Conservation (phyloP, 1,140 invertebrate species). For the Druon quercuslanigerum region DNA sequence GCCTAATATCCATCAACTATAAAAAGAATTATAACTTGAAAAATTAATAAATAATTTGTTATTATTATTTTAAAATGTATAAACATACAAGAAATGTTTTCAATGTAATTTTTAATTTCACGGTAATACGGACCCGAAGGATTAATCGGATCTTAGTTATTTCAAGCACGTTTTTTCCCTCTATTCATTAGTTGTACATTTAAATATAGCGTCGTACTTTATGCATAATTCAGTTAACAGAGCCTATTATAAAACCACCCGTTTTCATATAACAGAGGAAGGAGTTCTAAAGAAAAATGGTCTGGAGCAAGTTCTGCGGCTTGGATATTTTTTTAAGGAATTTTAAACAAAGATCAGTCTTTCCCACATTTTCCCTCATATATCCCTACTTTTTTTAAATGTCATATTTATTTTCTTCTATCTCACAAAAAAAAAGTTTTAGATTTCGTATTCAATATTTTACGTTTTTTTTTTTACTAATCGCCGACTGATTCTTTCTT, state of each 20-base stretch:
- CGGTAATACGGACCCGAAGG: not conserved
- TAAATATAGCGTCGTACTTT: conserved; percentile 12
- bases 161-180: conserved; percentile 2
- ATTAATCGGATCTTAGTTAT: not conserved
- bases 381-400: no score
- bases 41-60: not conserved
- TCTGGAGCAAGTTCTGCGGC: not conserved
- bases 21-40: not conserved
- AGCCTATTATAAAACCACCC: not conserved
- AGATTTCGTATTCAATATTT: no score
- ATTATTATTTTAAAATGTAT: not conserved
- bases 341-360: not conserved
- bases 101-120: not conserved
- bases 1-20: no score
- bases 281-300: conserved; percentile 9
- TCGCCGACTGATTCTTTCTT: no score
- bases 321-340: not conserved
- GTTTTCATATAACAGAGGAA: conserved; percentile 4
- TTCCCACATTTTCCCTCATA: no score
- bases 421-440: no score
- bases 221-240: conserved; percentile 26
- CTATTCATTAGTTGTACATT: conserved; percentile 21
- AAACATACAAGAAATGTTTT: not conserved
- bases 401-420: no score
- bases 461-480: no score